Percentiles rank a stretch among this genome's conserved stretches.
These are phyloP conservation scores for Synodontis membranacea DNA, from an alignment of 2,113 vertebrate species.

Conservation along the genomic window DNA sequence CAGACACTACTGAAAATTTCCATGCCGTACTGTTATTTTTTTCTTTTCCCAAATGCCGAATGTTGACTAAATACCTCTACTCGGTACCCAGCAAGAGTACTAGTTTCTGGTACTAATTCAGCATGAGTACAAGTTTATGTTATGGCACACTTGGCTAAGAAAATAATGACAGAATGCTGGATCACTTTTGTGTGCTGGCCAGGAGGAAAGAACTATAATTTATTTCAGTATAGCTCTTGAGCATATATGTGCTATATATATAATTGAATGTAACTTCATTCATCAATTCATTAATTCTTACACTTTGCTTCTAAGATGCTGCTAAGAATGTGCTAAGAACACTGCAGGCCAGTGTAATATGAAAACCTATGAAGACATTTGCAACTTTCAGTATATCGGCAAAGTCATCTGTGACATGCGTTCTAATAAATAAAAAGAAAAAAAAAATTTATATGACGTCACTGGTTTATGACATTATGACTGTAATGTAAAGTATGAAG, in stretches of 20 bases:
- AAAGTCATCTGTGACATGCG: background rate
- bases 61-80: background rate
- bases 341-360: background rate
- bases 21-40: background rate
- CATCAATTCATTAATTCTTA: background rate
- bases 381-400: background rate
- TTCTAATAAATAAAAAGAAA: background rate
- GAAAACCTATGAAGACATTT: background rate
- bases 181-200: background rate
- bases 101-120: conserved; percentile 4
- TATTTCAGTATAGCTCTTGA: background rate
- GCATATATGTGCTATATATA: background rate
- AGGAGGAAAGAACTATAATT: background rate
- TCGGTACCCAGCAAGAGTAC: background rate
- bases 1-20: background rate
- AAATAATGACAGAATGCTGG: conserved; percentile 8
- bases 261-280: background rate
- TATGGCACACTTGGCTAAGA: conserved; percentile 26
- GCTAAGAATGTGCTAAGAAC: background rate
- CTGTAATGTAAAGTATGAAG: background rate
- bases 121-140: background rate
- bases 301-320: background rate
- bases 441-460: conserved; percentile 29
- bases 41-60: background rate
- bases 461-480: background rate